Conservation (phyloP, 1,140 invertebrate species). For the Limonius californicus region DNA sequence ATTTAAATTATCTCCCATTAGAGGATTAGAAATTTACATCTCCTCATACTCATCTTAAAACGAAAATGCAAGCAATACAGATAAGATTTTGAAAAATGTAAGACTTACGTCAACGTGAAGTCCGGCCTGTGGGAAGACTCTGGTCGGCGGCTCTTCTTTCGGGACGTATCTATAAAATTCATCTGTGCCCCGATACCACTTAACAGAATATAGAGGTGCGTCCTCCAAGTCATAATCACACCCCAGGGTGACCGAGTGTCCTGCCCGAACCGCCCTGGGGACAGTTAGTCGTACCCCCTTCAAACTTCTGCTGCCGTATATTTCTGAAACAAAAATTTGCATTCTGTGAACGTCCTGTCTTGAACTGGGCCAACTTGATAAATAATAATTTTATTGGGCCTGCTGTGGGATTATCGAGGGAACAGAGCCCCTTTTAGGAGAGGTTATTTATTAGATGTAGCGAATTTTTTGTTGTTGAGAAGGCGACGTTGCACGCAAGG, state of each 20-base stretch:
- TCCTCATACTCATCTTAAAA: too few relatives aligned
- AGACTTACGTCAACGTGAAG: slow-evolving; percentile 72
- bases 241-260: slow-evolving; percentile 64
- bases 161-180: slow-evolving; percentile 70
- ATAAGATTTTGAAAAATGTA: background rate
- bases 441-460: too few relatives aligned
- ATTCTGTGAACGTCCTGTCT: background rate
- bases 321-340: slow-evolving; percentile 31
- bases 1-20: too few relatives aligned
- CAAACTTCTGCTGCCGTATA: slow-evolving; percentile 32
- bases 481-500: too few relatives aligned
- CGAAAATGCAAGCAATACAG: too few relatives aligned
- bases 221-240: slow-evolving; percentile 76
- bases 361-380: background rate
- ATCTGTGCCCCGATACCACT: slow-evolving; percentile 74
- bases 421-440: too few relatives aligned
- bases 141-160: slow-evolving; percentile 63
- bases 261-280: slow-evolving; percentile 65
- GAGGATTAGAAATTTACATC: too few relatives aligned
- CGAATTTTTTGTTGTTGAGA: too few relatives aligned
- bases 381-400: background rate
- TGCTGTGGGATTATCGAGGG: too few relatives aligned
- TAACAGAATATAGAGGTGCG: slow-evolving; percentile 75
- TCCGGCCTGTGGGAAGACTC: slow-evolving; percentile 65
- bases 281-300: slow-evolving; percentile 61